Evolutionary conservation across 1,140 invertebrate genomes (phyloP), one percentile per base, ranked within the genome.

Genomic region (Batillaria attramentaria): DNA sequence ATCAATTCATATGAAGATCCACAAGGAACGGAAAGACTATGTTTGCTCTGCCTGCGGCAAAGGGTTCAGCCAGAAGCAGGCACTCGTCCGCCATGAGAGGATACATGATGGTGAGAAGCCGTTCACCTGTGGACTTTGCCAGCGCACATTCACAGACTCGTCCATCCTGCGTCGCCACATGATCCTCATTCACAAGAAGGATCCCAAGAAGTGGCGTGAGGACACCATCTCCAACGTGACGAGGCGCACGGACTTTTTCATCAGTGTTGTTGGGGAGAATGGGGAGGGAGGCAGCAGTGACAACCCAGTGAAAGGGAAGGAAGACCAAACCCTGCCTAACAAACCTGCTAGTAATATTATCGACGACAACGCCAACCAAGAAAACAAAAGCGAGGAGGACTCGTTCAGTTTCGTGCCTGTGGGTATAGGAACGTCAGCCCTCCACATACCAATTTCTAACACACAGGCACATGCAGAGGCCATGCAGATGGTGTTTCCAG

Each of bases 71-170:
- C 89, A 89, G 69, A 87, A 86, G 70, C 86, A 88, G 73, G 86
- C 87, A 6, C 66, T 91, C 28, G 57, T 83, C 20, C 78, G 88
- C 16, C 89, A 91, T 83, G 86, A 87, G 70, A 77, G 87, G 43
- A 87, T 89, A 37, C 90, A 91, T 79, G 84, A 79, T 35, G 89
- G 88, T 31, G 89, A 89, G 54, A 89, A 89, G 72, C 89, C 88
- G 20, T 90, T 86, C 77, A 37, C 65, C 10, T 90, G 90, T 80
- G 75, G 72, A 24, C 31, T 87, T 20, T 90, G 90, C 83, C 46
- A 76, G 13, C 78, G 84, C 37, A 80, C 72, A 8, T 91, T 90
- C 73, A 86, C 80, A 77, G 86, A 90, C 78, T 84, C 86, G 31
- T 88, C 87, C 16, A 86, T 89, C 16, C 84, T 90, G 37, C 73